A percentile compares a stretch with the other conserved stretches of the same genome.
Conservation (phyloP, 2,888 invertebrate genomes). For the Polydesmus complanatus region DNA sequence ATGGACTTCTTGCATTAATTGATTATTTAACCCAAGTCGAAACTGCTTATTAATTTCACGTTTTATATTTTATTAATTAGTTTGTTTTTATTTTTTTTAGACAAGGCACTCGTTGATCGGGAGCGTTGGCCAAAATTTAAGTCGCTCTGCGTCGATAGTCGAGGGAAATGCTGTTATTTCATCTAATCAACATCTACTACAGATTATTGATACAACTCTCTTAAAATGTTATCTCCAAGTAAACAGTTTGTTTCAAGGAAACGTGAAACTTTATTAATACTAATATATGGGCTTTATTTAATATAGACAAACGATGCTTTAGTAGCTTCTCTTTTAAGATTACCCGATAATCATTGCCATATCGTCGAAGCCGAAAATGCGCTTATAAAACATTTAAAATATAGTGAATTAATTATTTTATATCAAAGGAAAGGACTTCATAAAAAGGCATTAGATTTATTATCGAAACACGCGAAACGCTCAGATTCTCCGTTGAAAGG, state of each 20-base stretch:
- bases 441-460: conserved; percentile 72
- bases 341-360: conserved; percentile 73
- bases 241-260: conserved; percentile 21
- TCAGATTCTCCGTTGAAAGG: conserved; percentile 45
- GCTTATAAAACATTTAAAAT: conserved; percentile 70
- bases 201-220: conserved; percentile 92
- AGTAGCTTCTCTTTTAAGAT: conserved; percentile 74
- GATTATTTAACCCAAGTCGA: conserved; percentile 66
- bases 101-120: conserved; percentile 29
- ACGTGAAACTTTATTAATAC: not conserved
- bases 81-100: conserved; percentile 23
- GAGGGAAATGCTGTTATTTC: conserved; percentile 36
- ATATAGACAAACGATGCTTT: conserved; percentile 84
- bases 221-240: conserved; percentile 93
- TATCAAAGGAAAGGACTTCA: conserved; percentile 91
- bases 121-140: conserved; percentile 23
- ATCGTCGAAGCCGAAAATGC: conserved; percentile 85
- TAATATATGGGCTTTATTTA: conserved; percentile 8
- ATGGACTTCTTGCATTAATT: conserved; percentile 72
- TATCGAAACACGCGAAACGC: conserved; percentile 48
- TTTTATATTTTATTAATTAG: not conserved
- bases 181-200: conserved; percentile 53
- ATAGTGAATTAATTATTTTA: conserved; percentile 82
- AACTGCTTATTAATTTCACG: not conserved
- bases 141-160: conserved; percentile 27